Conservation (phyloP, 2,888 invertebrate species). For the Tetragonula carbonaria region DNA sequence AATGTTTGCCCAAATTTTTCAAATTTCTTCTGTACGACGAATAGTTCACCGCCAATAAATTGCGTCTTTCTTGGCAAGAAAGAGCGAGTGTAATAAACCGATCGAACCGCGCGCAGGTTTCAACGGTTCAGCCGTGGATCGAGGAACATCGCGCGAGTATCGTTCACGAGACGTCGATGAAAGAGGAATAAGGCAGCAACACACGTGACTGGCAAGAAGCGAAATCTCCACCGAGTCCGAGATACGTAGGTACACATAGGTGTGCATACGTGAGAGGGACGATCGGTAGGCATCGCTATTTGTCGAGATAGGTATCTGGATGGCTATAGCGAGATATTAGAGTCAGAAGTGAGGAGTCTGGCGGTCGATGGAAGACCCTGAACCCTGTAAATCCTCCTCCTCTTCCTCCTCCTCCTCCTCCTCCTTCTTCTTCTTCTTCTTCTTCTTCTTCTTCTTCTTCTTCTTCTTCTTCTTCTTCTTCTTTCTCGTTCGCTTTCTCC, state of each 20-base stretch:
- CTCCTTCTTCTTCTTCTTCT: not conserved
- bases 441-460: not conserved
- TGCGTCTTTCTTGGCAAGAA: not conserved
- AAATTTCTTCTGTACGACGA: no score
- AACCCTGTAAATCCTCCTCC: slow-evolving; percentile 53
- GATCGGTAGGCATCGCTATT: slow-evolving; percentile 79
- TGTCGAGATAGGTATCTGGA: slow-evolving; percentile 80
- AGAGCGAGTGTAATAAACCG: not conserved
- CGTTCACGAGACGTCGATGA: slow-evolving; percentile 51
- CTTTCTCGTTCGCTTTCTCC: slow-evolving; percentile 1
- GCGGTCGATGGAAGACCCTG: slow-evolving; percentile 69
- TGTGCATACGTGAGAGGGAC: slow-evolving; percentile 48
- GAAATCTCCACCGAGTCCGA: slow-evolving; percentile 40
- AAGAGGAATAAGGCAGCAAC: slow-evolving; percentile 46
- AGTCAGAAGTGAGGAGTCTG: slow-evolving; percentile 71
- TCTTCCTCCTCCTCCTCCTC: slow-evolving; percentile 1
- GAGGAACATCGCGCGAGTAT: slow-evolving; percentile 9
- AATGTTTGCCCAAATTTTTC: no score
- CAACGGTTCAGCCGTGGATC: slow-evolving; percentile 33
- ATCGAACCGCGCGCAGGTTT: slow-evolving; percentile 24
- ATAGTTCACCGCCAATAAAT: not conserved
- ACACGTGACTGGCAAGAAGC: slow-evolving; percentile 38
- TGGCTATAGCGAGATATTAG: slow-evolving; percentile 81
- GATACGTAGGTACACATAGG: no score
- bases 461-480: not conserved